phyloP scores from a whole-genome alignment of 2,888 invertebrate species.

The Argynnis bischoffii region DNA sequence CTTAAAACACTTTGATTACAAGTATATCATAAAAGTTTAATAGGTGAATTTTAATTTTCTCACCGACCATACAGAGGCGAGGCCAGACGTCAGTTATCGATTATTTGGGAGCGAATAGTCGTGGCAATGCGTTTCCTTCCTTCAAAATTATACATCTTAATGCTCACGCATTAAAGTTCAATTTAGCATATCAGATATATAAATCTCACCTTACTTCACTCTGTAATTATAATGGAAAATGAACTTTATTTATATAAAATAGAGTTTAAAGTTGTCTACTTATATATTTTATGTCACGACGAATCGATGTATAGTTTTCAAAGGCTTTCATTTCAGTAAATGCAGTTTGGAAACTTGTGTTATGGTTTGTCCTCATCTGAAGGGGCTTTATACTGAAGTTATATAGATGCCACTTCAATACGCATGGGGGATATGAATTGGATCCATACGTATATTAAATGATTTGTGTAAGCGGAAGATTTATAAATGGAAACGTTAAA shows the following conservation, averaged over 20 bases:
- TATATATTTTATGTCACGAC: conserved; percentile 24
- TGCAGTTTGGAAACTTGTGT: conserved; percentile 51
- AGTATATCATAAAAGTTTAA: conserved; percentile 4
- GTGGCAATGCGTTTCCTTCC: conserved; percentile 64
- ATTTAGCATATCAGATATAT: conserved; percentile 47
- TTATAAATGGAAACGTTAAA: too few relatives aligned
- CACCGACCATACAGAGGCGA: conserved; percentile 45
- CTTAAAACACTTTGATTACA: conserved; percentile 7
- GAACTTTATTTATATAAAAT: conserved; percentile 13
- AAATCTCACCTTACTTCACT: conserved; percentile 64
- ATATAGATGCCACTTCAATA: conserved; percentile 30
- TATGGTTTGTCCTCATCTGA: conserved; percentile 35
- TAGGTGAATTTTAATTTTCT: conserved; percentile 25
- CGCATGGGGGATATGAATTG: conserved; percentile 26
- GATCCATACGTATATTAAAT: conserved; percentile 13
- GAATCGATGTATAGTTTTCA: conserved; percentile 58
- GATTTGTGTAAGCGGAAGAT: background rate
- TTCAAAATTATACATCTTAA: conserved; percentile 55
- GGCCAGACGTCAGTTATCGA: conserved; percentile 81
- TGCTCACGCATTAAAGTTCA: conserved; percentile 46
- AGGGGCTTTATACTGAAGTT: conserved; percentile 30
- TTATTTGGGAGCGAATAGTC: conserved; percentile 78
- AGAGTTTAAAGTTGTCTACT: conserved; percentile 21
- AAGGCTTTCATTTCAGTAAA: conserved; percentile 57
- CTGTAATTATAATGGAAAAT: conserved; percentile 50